phyloP scores from a whole-genome alignment of 1,140 invertebrate genomes.

The Rhysida immarginata region DNA sequence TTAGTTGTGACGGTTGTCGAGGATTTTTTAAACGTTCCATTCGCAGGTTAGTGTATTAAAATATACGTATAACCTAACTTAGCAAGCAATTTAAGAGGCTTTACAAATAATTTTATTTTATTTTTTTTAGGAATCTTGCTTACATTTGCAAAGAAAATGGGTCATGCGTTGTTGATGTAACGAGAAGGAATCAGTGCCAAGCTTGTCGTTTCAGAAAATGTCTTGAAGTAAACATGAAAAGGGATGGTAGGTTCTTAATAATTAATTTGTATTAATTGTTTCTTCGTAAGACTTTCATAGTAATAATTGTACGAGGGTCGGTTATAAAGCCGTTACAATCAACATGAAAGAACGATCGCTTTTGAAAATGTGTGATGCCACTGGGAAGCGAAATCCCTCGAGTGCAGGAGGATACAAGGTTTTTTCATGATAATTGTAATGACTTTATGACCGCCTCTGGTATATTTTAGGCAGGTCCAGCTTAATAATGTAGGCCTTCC shows the following conservation, averaged over 20 bases:
- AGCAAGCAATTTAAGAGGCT: neutral
- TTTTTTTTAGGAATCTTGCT: slow-evolving; percentile 54
- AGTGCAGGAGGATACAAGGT: too few relatives aligned
- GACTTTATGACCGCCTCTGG: too few relatives aligned
- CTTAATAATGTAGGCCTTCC: too few relatives aligned
- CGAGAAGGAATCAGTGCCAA: slow-evolving; percentile 83
- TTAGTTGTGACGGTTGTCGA: slow-evolving; percentile 73
- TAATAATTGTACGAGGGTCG: too few relatives aligned
- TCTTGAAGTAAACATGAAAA: slow-evolving; percentile 84
- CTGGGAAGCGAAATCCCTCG: too few relatives aligned
- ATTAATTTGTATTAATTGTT: too few relatives aligned
- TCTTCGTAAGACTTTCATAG: too few relatives aligned
- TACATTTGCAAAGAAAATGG: slow-evolving; percentile 87
- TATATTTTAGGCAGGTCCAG: too few relatives aligned
- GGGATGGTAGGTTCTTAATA: slow-evolving; percentile 84
- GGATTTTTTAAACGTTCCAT: slow-evolving; percentile 88
- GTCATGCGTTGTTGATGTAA: slow-evolving; percentile 77
- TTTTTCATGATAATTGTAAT: too few relatives aligned
- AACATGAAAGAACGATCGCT: too few relatives aligned
- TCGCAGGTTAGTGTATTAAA: slow-evolving; percentile 39
- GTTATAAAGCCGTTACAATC: too few relatives aligned
- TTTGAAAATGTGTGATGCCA: too few relatives aligned
- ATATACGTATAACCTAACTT: neutral
- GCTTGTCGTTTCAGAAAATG: slow-evolving; percentile 86
- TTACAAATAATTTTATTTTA: slow-evolving; percentile 11